These are phyloP conservation scores for Cololabis saira DNA, from an alignment of 2,113 vertebrate species.

Conservation along the genomic window DNA sequence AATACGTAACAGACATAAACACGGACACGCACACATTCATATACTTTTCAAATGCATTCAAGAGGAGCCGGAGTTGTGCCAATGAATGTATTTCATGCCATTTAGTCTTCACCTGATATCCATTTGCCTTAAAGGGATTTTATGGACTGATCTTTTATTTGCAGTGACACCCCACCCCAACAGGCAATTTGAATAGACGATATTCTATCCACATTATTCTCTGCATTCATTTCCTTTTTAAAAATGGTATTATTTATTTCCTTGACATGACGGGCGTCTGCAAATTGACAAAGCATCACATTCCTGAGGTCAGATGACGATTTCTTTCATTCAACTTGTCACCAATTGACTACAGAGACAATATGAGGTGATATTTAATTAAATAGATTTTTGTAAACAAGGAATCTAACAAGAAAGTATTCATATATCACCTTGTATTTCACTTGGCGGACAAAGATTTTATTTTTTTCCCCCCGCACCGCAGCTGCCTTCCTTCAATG, in stretches of 20 bases:
- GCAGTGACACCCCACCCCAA: conserved; percentile 49
- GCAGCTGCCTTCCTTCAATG: conserved; percentile 19
- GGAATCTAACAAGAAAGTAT: conserved; percentile 30
- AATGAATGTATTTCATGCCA: conserved; percentile 74
- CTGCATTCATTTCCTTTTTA: conserved; percentile 46
- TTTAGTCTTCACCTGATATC: conserved; percentile 62
- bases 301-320: conserved; percentile 56
- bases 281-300: conserved; percentile 47
- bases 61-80: conserved; percentile 63
- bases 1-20: conserved; percentile 15
- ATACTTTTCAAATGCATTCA: conserved; percentile 36
- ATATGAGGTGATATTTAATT: conserved; percentile 32
- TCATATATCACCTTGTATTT: conserved; percentile 30
- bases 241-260: conserved; percentile 76
- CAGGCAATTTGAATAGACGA: conserved; percentile 58
- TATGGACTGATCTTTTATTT: conserved; percentile 62
- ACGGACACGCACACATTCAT: conserved; percentile 16
- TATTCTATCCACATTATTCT: conserved; percentile 56
- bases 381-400: conserved; percentile 34
- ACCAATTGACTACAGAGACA: conserved; percentile 39
- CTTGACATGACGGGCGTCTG: conserved; percentile 67
- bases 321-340: conserved; percentile 45
- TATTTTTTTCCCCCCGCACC: conserved; percentile 10
- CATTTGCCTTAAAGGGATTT: conserved; percentile 79
- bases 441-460: conserved; percentile 7